A percentile compares a stretch with the other conserved stretches of the same genome.
These are phyloP conservation scores for Takifugu bimaculatus DNA, from an alignment of 2,113 vertebrate species.

Conservation along the genomic window DNA sequence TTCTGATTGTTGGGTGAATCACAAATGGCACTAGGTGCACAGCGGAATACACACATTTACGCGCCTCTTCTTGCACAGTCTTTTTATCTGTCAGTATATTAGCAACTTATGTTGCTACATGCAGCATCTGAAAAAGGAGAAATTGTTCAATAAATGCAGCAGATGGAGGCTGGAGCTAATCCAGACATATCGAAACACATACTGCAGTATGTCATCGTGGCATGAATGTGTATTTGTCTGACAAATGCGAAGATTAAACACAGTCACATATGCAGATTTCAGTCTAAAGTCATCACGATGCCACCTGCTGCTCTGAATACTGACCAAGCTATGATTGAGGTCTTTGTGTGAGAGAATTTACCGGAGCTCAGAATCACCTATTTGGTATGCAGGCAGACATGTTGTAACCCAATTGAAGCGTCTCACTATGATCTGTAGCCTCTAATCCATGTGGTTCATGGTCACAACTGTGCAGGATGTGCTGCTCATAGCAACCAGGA, in stretches of 20 bases:
- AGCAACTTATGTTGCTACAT: too few species aligned
- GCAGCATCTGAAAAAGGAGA: too few species aligned
- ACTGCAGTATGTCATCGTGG: too few species aligned
- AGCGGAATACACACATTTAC: not conserved
- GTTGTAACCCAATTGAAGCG: constrained; percentile 41
- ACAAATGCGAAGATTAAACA: too few species aligned
- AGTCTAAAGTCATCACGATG: not conserved
- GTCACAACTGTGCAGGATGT: constrained; percentile 52
- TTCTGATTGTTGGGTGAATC: not conserved
- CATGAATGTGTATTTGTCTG: too few species aligned
- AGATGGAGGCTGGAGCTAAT: too few species aligned
- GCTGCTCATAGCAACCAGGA: constrained; percentile 58
- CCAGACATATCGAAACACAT: too few species aligned
- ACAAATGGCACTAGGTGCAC: not conserved
- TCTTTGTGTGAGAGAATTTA: constrained; percentile 27
- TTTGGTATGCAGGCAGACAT: constrained; percentile 55
- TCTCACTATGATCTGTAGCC: constrained; percentile 47
- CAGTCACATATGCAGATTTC: not conserved
- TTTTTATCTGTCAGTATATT: too few species aligned
- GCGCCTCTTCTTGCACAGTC: too few species aligned
- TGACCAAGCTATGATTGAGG: constrained; percentile 31
- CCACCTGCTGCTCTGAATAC: constrained; percentile 17
- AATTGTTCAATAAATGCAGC: too few species aligned
- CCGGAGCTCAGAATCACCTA: constrained; percentile 21
- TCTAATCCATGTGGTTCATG: constrained; percentile 58